Evolutionary conservation across 2,113 vertebrate species (phyloP), one percentile per base, ranked within the genome.

Genomic region (Leuciscus idus): DNA sequence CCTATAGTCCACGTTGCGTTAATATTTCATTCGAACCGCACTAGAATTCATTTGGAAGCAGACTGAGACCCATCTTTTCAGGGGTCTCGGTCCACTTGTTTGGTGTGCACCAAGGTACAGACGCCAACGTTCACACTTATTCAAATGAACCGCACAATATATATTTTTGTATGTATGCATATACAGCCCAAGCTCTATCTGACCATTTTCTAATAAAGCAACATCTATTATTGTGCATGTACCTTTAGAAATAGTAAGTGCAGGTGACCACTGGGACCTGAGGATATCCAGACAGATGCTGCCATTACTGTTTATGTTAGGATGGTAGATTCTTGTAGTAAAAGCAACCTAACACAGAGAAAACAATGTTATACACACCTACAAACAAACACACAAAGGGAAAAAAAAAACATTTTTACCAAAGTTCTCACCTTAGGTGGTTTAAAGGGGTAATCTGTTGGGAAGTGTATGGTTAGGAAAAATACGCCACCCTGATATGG

Each of bases 261-360:
- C 95, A 85, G 95, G 95, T 91, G 95, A 95, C 95, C 95, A 95
- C 91, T 95, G 95, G 90, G 95, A 95, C 93, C 95, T 93, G 91
- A 95, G 94, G 89, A 95, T 95, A 90, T 95, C 95, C 93, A 95
- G 93, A 93, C 95, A 96, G 91, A 96, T 96, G 91, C 95, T 96
- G 91, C 95, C 95, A 23, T 96, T 96, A 93, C 95, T 96, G 94
- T 96, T 96, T 89, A 96, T 96, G 92, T 95, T 95, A 90, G 95
- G 95, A 91, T 95, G 95, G 93, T 95, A 95, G 92, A 95, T 95
- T 95, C 94, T 92, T 87, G 94, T 96, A 39, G 94, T 96, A 90
- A 95, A 96, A 57, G 95, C 94, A 90, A 95, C 93, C 95, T 96
- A 78, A 46, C 1, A 72, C 2, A 84, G 59, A 84, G 26, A 84